Base-by-base conservation (phyloP, 2,888 invertebrate species). In the Geophilus truncorum region DNA sequence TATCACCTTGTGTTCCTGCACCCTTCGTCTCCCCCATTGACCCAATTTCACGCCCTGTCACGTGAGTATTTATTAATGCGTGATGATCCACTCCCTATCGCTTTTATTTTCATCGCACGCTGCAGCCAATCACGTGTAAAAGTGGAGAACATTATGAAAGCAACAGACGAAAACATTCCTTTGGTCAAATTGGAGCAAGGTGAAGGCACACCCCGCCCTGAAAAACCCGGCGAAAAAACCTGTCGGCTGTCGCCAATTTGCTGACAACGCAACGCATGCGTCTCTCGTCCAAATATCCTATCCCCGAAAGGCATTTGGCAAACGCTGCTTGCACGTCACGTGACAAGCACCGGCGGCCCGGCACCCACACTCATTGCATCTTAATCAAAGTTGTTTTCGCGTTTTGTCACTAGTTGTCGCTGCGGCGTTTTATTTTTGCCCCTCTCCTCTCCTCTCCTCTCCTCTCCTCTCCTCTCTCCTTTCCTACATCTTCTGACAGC, bases 121-220 rank as follows among this genome's bases (percentile, higher is more conserved):
- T 70, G 1, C 7, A 23, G 70, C 70, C 70, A 70, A 70, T 70
- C 28, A 10, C 25, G 70, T 1, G 0, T 28, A 70, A 25, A 4
- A 45, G 12, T 7, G 4, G 45, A 45, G 18, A 4, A 45, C 28
- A 70, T 28, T 70, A 28, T 25, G 25, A 62, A 25, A 62, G 15
- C 9, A 62, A 28, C 25, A 25, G 9, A 21, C 9, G 1, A 70
- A 70, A 70, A 70, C 10, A 23, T 28, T 70, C 70, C 23, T n/a
- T 1, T n/a, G n/a, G 28, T 25, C n/a, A 70, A 70, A 28, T 25
- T 70, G 28, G 70, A 70, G 70, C 70, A 70, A 70, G 70, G 70
- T 70, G 70, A 70, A 70, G 70, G 70, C 70, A 70, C 28, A n/a
- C 70, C 70, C 70, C 70, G 70, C 70, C 70, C n/a, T 3, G 18